Percentiles rank a stretch among this genome's conserved stretches.
Conservation (phyloP, 1,140 invertebrate genomes). For the Aradophagus sp. region DNA sequence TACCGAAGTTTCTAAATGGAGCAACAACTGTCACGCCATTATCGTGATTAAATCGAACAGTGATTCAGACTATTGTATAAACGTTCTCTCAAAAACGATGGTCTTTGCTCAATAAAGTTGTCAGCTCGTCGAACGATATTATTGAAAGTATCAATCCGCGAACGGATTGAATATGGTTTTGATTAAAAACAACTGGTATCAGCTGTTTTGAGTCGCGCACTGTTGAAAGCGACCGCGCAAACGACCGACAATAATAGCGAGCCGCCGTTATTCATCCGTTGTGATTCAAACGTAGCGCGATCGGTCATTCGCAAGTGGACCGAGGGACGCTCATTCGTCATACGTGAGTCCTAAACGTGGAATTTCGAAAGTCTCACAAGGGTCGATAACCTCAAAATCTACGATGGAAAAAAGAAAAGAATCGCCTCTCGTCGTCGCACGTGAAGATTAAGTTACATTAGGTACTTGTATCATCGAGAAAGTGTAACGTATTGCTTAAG, state of each 20-base stretch:
- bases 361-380: conserved; percentile 55
- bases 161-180: not conserved
- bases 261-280: conserved; percentile 39
- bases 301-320: conserved; percentile 49
- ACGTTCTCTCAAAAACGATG: too few species aligned
- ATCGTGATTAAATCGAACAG: too few species aligned
- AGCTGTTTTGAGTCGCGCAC: conserved; percentile 15
- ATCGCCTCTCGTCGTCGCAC: conserved; percentile 24
- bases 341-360: conserved; percentile 39
- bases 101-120: too few species aligned
- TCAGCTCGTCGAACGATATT: too few species aligned
- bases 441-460: conserved; percentile 52
- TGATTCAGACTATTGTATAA: too few species aligned
- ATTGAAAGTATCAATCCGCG: not conserved
- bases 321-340: conserved; percentile 40
- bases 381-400: conserved; percentile 40
- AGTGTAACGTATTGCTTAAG: conserved; percentile 47
- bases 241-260: conserved; percentile 37
- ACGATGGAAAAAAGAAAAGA: conserved; percentile 25
- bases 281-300: conserved; percentile 36
- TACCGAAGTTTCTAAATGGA: too few species aligned
- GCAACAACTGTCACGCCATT: too few species aligned
- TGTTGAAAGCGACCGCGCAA: conserved; percentile 7
- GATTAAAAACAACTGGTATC: conserved; percentile 17
- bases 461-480: conserved; percentile 50